A percentile compares a stretch with the other conserved stretches of the same genome.
phyloP scores from a whole-genome alignment of 2,888 invertebrate genomes.

The Oeneis ivallda region DNA sequence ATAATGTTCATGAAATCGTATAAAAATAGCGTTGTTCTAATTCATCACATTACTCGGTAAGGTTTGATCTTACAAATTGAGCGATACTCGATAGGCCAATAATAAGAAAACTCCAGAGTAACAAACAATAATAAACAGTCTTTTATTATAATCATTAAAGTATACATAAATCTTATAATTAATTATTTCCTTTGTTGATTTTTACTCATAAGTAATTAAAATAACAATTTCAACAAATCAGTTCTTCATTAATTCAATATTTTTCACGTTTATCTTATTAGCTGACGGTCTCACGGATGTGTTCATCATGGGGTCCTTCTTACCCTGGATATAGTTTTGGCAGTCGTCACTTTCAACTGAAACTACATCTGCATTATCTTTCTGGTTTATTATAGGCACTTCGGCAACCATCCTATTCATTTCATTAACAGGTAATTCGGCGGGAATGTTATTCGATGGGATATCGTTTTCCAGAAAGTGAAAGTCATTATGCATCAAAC shows the following conservation, averaged over 20 bases:
- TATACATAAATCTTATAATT: conserved; percentile 18
- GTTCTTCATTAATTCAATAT: conserved; percentile 77
- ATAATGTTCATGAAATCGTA: no score
- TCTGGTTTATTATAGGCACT: conserved; percentile 63
- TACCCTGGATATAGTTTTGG: conserved; percentile 65
- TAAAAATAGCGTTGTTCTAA: background rate
- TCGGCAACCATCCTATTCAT: conserved; percentile 66
- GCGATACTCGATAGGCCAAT: background rate
- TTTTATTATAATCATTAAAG: conserved; percentile 26
- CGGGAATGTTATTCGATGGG: conserved; percentile 51
- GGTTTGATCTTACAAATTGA: background rate
- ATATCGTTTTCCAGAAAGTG: conserved; percentile 72
- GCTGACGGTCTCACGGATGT: conserved; percentile 65
- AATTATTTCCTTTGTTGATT: background rate
- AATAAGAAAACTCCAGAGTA: conserved; percentile 4
- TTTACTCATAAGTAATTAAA: background rate
- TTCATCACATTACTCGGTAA: no score
- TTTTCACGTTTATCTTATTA: conserved; percentile 76
- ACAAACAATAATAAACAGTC: conserved; percentile 37
- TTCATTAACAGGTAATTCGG: conserved; percentile 56
- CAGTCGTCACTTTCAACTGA: conserved; percentile 57
- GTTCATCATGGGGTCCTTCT: conserved; percentile 77
- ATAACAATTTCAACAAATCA: conserved; percentile 40
- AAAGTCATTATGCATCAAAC: conserved; percentile 73
- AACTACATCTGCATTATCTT: conserved; percentile 54